Percentiles rank a stretch among this genome's conserved stretches.
These are phyloP conservation scores for Coracopsis vasa DNA, from an alignment of 2,113 vertebrate genomes.

Conservation along the genomic window DNA sequence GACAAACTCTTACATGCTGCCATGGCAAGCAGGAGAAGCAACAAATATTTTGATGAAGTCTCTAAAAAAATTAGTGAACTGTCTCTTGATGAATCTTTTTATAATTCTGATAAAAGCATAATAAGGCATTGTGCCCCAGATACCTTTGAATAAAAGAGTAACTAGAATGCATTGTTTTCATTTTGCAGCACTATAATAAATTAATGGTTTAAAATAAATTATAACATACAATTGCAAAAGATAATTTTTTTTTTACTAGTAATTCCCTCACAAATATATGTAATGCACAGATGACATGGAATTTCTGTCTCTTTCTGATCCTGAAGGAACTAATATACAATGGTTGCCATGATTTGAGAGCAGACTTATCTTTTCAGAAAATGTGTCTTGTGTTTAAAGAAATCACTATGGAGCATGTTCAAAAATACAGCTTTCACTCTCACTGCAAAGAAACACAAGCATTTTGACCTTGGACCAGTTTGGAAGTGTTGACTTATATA, in stretches of 20 bases:
- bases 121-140: neutral
- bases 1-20: neutral
- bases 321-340: neutral
- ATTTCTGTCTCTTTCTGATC: neutral
- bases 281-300: neutral
- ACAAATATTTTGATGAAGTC: neutral
- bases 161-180: neutral
- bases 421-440: neutral
- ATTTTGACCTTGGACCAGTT: neutral
- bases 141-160: neutral
- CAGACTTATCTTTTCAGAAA: neutral
- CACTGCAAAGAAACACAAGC: neutral
- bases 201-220: neutral
- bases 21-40: neutral
- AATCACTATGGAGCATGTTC: neutral
- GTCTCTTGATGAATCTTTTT: neutral
- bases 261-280: neutral
- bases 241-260: neutral
- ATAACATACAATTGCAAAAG: neutral
- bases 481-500: neutral
- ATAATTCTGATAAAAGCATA: neutral
- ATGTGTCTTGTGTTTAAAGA: neutral
- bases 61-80: neutral
- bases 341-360: neutral
- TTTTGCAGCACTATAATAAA: neutral